phyloP scores from a whole-genome alignment of 2,888 invertebrate species.

The Orthosia incerta region DNA sequence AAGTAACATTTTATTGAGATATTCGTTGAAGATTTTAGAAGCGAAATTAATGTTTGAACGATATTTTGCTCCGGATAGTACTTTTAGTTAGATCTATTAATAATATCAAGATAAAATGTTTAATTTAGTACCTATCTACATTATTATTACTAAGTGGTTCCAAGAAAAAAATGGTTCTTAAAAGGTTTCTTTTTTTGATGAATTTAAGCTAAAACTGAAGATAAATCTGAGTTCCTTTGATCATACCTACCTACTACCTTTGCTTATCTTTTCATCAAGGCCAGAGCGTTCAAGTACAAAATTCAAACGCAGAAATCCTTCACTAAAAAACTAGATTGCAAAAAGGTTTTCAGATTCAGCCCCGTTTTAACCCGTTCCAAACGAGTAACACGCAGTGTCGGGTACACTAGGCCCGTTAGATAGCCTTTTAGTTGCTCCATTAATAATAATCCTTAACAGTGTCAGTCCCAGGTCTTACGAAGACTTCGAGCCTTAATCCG shows the following conservation, averaged over 20 bases:
- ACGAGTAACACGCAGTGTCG: constrained; percentile 55
- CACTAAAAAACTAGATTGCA: not conserved
- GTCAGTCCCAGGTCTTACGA: constrained; percentile 70
- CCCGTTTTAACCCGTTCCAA: constrained; percentile 42
- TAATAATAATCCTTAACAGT: constrained; percentile 73
- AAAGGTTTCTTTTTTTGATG: too few species aligned
- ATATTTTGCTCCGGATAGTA: not conserved
- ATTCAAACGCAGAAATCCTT: not conserved
- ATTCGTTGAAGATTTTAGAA: not conserved
- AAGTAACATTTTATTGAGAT: not conserved
- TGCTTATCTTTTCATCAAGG: not conserved
- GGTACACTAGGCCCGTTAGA: constrained; percentile 53
- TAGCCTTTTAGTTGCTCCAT: constrained; percentile 74
- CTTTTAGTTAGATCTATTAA: not conserved
- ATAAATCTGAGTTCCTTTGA: too few species aligned
- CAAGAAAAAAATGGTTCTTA: too few species aligned
- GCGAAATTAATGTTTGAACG: not conserved
- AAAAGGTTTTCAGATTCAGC: constrained; percentile 28
- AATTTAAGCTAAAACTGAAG: too few species aligned
- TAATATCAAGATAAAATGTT: not conserved
- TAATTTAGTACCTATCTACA: too few species aligned
- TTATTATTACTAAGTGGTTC: too few species aligned
- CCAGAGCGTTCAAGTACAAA: not conserved
- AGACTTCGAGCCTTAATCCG: constrained; percentile 73
- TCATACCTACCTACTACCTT: not conserved